phyloP scores from a whole-genome alignment of 2,888 invertebrate species.

The Strigamia crassipes region DNA sequence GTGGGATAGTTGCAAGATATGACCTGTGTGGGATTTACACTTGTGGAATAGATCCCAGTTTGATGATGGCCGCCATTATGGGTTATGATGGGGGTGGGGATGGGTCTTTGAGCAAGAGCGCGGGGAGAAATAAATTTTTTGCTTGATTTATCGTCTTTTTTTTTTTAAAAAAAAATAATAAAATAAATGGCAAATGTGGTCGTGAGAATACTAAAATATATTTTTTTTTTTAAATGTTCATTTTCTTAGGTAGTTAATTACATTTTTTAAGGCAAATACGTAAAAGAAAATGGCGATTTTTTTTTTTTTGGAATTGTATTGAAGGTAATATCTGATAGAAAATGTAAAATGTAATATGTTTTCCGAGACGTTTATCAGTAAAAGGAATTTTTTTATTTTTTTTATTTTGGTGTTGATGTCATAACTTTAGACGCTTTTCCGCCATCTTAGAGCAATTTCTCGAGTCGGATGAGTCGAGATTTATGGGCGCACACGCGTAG shows the following conservation, averaged over 20 bases:
- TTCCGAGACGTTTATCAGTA: constrained; percentile 4
- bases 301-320: too few species aligned
- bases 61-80: neutral
- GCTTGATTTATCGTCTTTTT: too few species aligned
- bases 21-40: neutral
- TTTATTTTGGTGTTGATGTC: constrained; percentile 4
- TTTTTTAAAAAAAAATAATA: too few species aligned
- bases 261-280: too few species aligned
- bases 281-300: too few species aligned
- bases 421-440: constrained; percentile 7
- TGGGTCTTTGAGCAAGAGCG: neutral
- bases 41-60: neutral
- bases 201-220: too few species aligned
- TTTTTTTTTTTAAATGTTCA: too few species aligned
- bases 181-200: too few species aligned
- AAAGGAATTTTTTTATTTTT: neutral
- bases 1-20: neutral
- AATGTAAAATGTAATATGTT: neutral
- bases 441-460: neutral
- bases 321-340: too few species aligned
- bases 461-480: constrained; percentile 22
- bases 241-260: too few species aligned
- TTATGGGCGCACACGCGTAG: neutral
- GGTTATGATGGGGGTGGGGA: neutral
- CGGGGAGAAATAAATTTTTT: neutral